Conservation (phyloP, 1,140 invertebrate genomes). For the Teleopsis dalmanni region DNA sequence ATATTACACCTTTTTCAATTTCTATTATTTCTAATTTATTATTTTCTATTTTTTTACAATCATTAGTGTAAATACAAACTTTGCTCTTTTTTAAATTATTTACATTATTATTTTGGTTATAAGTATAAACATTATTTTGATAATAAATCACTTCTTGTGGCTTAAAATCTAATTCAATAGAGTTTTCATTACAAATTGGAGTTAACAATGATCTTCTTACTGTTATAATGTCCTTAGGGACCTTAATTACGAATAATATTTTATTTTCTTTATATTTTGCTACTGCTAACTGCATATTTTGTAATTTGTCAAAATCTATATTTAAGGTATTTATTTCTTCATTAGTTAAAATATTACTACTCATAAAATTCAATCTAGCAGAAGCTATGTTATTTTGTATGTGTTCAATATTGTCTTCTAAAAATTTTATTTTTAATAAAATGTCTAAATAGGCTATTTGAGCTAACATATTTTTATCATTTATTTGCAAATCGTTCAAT, state of each 20-base stretch:
- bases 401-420: slow-evolving; percentile 2
- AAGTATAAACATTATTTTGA: background rate
- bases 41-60: background rate
- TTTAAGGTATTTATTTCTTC: background rate
- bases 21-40: background rate
- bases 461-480: background rate
- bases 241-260: background rate
- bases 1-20: background rate
- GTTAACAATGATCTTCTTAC: background rate
- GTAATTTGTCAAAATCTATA: background rate
- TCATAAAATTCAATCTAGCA: background rate
- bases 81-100: background rate
- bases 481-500: background rate
- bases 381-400: slow-evolving; percentile 4
- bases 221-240: background rate
- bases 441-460: slow-evolving; percentile 1
- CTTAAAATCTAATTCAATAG: background rate
- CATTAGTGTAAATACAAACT: background rate
- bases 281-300: background rate
- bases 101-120: background rate
- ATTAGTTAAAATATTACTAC: slow-evolving; percentile 2
- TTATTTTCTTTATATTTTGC: background rate
- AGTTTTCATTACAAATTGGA: background rate
- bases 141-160: background rate
- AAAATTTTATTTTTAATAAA: background rate